Evolutionary conservation across 2,797 vertebrate species (phyloP), one percentile per base, ranked within the genome.

Genomic region (Cichlasoma orientale): DNA sequence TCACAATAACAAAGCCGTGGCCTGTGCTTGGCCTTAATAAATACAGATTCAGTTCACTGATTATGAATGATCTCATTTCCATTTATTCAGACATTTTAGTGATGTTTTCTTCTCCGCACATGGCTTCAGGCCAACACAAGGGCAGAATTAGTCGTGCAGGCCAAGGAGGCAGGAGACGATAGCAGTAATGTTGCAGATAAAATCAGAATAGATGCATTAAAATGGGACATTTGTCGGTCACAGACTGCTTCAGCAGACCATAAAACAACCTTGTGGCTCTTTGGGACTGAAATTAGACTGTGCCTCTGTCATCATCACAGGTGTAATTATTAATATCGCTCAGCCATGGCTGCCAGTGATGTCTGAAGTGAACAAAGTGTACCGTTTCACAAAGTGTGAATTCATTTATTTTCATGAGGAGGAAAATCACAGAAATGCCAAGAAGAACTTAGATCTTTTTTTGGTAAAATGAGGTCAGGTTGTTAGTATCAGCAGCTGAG

Each of bases 281-380:
- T 71, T 7, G 21, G 38, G 14, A 38, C 13, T 71, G 27, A 80
- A 83, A 85, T 57, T 72, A 84, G 57, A 71, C 47, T 33, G 13
- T 50, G 13, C 50, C 66, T 84, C 56, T 7, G 25, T 75, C 58
- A 55, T 78, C 54, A 74, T 56, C 47, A 61, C 79, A 79, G 79
- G 81, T 88, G 81, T 76, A 83, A 84, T 82, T 79, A 83, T 63
- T 72, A 71, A 82, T 61, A 78, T 27, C 7, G 2, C 73, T 82
- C 70, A 75, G 55, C 47, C 25, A 68, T 23, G 50, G 68, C 59
- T 31, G 56, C 47, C 18, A 11, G 74, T 41, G 72, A 53, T 54
- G 75, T 72, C 29, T 83, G 77, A 79, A 80, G 77, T 57, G 56
- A 77, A 80, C 79, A 81, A 82, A 88, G 85, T 84, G 77, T 86